Evolutionary conservation across 2,888 invertebrate species (phyloP).

Genomic region (Apomyelois bistriatella): DNA sequence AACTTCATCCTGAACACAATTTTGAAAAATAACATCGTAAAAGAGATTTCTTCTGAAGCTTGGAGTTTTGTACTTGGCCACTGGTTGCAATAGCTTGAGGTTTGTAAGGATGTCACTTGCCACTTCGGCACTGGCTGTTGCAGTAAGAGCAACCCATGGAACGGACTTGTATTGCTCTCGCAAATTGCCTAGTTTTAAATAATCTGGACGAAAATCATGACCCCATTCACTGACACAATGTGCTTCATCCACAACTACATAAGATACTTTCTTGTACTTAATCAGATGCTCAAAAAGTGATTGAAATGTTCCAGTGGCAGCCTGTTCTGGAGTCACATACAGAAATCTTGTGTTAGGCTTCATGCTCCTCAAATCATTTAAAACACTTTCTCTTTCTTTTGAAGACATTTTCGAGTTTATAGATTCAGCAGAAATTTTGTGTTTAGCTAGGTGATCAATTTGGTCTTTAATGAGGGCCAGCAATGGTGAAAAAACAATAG

Average conservation of each 20-base stretch:
- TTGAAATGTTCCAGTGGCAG: constrained; percentile 88
- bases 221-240: constrained; percentile 99
- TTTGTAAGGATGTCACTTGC: constrained; percentile 89
- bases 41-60: constrained; percentile 95
- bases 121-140: constrained; percentile 92
- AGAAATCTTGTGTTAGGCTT: constrained; percentile 90
- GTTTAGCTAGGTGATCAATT: constrained; percentile 89
- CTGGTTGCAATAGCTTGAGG: constrained; percentile 83
- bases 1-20: constrained; percentile 89
- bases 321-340: constrained; percentile 98
- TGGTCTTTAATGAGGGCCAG: constrained; percentile 98
- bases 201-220: constrained; percentile 98
- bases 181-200: constrained; percentile 89
- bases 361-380: constrained; percentile 86
- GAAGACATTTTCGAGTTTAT: constrained; percentile 94
- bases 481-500: constrained; percentile 97
- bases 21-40: constrained; percentile 96
- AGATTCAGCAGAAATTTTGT: constrained; percentile 91
- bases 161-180: constrained; percentile 81
- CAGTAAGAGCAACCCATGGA: constrained; percentile 96
- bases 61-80: constrained; percentile 88
- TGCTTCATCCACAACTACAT: constrained; percentile 97
- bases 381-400: constrained; percentile 87
- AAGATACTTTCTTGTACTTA: constrained; percentile 89
- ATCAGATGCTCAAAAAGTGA: constrained; percentile 83